These are phyloP conservation scores for Holcopasites calliopsidis DNA, from an alignment of 1,140 invertebrate genomes.

Conservation along the genomic window DNA sequence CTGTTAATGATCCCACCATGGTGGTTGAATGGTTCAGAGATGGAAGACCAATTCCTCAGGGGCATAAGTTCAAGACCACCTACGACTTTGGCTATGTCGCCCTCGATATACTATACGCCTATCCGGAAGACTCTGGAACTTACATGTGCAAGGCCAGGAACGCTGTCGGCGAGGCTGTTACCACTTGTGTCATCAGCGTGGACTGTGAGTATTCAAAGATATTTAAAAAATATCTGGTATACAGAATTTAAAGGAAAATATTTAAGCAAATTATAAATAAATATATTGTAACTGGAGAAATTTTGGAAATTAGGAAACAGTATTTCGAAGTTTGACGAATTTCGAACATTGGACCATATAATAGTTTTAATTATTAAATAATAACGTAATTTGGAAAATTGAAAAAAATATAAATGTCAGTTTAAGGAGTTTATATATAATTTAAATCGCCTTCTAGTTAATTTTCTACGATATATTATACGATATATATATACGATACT, in stretches of 20 bases:
- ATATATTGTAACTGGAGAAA: neutral
- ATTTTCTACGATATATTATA: too few relatives aligned
- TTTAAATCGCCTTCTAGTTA: too few relatives aligned
- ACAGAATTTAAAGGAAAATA: too few relatives aligned
- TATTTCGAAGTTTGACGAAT: neutral
- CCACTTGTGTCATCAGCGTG: slow-evolving; percentile 91
- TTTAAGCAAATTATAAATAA: neutral
- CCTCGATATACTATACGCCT: slow-evolving; percentile 97
- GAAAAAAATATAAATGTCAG: too few relatives aligned
- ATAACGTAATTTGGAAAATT: neutral
- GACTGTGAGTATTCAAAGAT: slow-evolving; percentile 83
- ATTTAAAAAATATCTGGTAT: neutral
- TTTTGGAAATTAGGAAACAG: neutral
- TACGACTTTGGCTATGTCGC: slow-evolving; percentile 98
- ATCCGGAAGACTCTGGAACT: slow-evolving; percentile 96
- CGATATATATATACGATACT: too few relatives aligned
- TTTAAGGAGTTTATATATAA: too few relatives aligned
- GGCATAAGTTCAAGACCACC: slow-evolving; percentile 94
- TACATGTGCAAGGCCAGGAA: slow-evolving; percentile 98
- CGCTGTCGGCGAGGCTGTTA: slow-evolving; percentile 93
- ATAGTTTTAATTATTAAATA: too few relatives aligned
- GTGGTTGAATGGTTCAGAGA: slow-evolving; percentile 97
- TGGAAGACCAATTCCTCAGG: slow-evolving; percentile 92
- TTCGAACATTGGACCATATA: too few relatives aligned
- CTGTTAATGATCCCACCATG: slow-evolving; percentile 97